phyloP scores from a whole-genome alignment of 2,113 vertebrate genomes.

The Nyctereutes procyonoides region DNA sequence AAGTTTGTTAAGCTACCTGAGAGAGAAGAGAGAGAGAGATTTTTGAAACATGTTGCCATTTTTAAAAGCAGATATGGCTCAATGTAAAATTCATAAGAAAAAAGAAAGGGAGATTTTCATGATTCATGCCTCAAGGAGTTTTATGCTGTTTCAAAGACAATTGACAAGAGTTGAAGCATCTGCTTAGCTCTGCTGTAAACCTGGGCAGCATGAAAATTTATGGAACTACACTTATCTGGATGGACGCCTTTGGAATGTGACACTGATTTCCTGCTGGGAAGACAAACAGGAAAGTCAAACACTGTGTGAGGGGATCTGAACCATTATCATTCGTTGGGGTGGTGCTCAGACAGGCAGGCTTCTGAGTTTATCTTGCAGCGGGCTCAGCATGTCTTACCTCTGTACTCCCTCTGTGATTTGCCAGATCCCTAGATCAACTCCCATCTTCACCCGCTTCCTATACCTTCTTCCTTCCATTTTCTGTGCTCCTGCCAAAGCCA shows the following conservation, averaged over 20 bases:
- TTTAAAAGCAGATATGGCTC: slow-evolving; percentile 74
- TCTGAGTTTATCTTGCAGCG: neutral
- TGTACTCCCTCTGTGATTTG: neutral
- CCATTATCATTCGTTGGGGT: neutral
- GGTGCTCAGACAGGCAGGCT: neutral
- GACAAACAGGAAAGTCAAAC: neutral
- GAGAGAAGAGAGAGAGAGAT: neutral
- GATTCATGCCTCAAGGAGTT: slow-evolving; percentile 76
- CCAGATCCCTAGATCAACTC: neutral
- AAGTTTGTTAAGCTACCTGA: neutral
- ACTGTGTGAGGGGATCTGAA: neutral
- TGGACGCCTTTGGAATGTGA: neutral
- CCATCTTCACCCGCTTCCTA: neutral
- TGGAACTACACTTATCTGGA: neutral
- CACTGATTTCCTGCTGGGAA: neutral
- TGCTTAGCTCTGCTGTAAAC: slow-evolving; percentile 72
- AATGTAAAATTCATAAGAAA: slow-evolving; percentile 76
- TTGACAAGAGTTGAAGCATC: slow-evolving; percentile 60
- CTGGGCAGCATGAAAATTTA: neutral
- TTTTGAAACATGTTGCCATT: slow-evolving; percentile 57
- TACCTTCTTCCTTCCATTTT: neutral
- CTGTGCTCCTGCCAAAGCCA: neutral
- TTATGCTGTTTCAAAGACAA: slow-evolving; percentile 70
- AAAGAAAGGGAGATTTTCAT: slow-evolving; percentile 61
- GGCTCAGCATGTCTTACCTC: neutral